A percentile compares a stretch with the other conserved stretches of the same genome.
These are phyloP conservation scores for Leucosticte australis DNA, from an alignment of 2,113 vertebrate species.

Conservation along the genomic window DNA sequence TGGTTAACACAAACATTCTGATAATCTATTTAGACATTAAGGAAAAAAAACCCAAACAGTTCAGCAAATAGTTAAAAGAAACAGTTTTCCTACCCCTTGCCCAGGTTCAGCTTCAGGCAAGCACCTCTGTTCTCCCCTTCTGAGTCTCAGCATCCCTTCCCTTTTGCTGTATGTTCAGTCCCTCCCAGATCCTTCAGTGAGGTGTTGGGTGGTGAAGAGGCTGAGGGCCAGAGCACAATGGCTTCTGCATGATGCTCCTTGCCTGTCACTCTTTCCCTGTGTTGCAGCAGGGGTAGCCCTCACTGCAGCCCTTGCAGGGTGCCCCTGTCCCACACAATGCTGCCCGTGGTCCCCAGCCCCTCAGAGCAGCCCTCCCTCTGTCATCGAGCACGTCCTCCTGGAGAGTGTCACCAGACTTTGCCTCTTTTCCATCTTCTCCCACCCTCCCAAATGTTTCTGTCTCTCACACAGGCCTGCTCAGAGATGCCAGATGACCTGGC, in stretches of 20 bases:
- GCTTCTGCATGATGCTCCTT: neutral
- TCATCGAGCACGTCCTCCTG: accelerated
- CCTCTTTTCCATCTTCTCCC: neutral
- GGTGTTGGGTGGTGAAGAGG: accelerated
- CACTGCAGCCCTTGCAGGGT: accelerated
- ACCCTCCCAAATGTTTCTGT: neutral
- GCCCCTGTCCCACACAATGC: accelerated
- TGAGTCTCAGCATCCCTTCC: neutral
- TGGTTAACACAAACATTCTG: neutral
- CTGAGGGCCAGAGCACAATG: accelerated
- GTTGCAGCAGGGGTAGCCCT: neutral
- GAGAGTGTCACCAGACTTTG: accelerated
- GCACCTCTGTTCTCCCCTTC: accelerated
- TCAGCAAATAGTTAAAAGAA: neutral
- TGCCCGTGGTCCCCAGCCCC: accelerated
- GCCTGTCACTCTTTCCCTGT: neutral
- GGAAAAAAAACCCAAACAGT: neutral
- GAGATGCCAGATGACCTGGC: accelerated
- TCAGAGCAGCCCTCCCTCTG: neutral
- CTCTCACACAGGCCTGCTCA: neutral
- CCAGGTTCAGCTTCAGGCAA: neutral
- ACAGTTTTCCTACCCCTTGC: neutral
- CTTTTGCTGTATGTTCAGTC: accelerated
- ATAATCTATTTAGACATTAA: neutral
- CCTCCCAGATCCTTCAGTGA: neutral